Evolutionary conservation across 1,140 invertebrate species (phyloP), one percentile per base, ranked within the genome.

Genomic region (Plectrocnemia conspersa): DNA sequence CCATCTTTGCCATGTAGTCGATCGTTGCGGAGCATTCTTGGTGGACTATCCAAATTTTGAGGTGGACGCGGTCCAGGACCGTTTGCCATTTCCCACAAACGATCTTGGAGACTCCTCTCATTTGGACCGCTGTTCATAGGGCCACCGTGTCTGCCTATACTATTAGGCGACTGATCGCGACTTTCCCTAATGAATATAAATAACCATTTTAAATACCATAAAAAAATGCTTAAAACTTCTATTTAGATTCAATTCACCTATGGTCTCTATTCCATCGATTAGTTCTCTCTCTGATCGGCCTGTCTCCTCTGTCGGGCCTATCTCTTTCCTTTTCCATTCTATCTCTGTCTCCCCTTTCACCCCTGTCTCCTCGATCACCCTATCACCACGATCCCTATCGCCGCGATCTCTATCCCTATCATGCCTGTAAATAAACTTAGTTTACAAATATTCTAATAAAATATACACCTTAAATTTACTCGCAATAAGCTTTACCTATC

Each of bases 81-180:
- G 59, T 75, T 75, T 15, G 73, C 73, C 73, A 75, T 75, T 65
- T 75, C 73, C 72, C 72, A 75, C 40, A 75, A 61, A 0, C 73
- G 62, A 48, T 74, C 73, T 32, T 75, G 73, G 0, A 75, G 63
- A 13, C 65, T 62, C 9, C 55, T 23, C 21, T 60, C 59, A 24
- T 44, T 52, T 6, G 33, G 35, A 18, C 23, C 36, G 25, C 40
- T 50, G 38, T 21, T 15, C 18, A 22, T 21, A 0, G 68, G 65
- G 23, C 58, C 49, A 6, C n/a, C 40, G 32, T 52, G 36, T 52
- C 36, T 42, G 19, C 27, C 32, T 16, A 38, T 25, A 23, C 52
- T 24, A 18, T 27, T 29, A 0, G 71, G 71, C 0, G 73, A 73
- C 40, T 69, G 70, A 15, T 74, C 72, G 1, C 69, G 63, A 40